Evolutionary conservation across 2,888 invertebrate genomes (phyloP).

Genomic region (Caenorhabditis drosophilae): DNA sequence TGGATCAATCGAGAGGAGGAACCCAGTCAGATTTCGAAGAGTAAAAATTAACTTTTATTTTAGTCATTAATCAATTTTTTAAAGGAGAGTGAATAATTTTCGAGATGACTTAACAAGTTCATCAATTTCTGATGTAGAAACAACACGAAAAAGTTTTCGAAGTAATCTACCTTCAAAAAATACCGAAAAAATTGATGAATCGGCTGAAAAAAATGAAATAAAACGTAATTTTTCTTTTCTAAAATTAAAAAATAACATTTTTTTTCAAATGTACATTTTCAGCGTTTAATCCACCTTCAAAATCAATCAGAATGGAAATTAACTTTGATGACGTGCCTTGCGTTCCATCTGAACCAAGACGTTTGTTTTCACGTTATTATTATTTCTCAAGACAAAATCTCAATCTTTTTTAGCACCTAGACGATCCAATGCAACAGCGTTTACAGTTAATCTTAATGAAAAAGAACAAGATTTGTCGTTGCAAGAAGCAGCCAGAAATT

Average conservation of each 20-base stretch:
- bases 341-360: slow-evolving; percentile 23
- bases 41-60: background rate
- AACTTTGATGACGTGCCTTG: slow-evolving; percentile 38
- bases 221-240: background rate
- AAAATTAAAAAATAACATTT: background rate
- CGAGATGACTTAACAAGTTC: slow-evolving; percentile 1
- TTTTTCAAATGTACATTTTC: slow-evolving; percentile 1
- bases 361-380: slow-evolving; percentile 7
- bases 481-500: slow-evolving; percentile 48
- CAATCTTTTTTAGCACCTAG: slow-evolving; percentile 13
- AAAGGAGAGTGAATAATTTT: background rate
- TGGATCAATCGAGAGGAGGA: no score
- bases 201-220: background rate
- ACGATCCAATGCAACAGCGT: slow-evolving; percentile 41
- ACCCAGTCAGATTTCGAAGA: slow-evolving; percentile 38
- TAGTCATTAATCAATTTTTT: background rate
- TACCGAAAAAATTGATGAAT: slow-evolving; percentile 7
- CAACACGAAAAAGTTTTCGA: slow-evolving; percentile 21
- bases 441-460: slow-evolving; percentile 43
- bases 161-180: slow-evolving; percentile 18
- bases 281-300: slow-evolving; percentile 22
- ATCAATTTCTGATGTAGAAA: slow-evolving; percentile 30
- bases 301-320: slow-evolving; percentile 53
- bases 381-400: background rate
- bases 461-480: slow-evolving; percentile 38